Evolutionary conservation across 2,797 vertebrate species (phyloP).

Genomic region (Calcarius lapponicus): DNA sequence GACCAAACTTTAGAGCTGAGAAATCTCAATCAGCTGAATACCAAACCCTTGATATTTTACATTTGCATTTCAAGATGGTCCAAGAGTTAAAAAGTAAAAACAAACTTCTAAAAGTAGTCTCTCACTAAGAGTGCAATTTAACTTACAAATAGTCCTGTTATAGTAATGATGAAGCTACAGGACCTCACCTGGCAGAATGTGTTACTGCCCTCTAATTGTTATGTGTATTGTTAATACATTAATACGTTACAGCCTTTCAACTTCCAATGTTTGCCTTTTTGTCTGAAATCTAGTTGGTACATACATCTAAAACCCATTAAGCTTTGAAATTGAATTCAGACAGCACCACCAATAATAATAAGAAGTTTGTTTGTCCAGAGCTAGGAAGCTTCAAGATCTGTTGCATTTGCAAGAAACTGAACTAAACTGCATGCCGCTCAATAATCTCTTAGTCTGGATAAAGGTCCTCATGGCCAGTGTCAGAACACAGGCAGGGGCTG

Average conservation of each 20-base stretch:
- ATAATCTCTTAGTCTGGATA: background rate
- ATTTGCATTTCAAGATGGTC: background rate
- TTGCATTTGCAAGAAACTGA: background rate
- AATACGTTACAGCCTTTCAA: background rate
- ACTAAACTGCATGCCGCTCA: background rate
- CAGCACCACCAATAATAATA: background rate
- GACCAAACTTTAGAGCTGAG: background rate
- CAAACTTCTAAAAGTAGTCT: background rate
- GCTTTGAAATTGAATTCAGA: background rate
- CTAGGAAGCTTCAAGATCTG: background rate
- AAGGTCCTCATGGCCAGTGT: background rate
- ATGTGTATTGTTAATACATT: background rate
- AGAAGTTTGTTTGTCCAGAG: background rate
- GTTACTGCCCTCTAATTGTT: background rate
- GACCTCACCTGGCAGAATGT: background rate
- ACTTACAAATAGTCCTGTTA: background rate
- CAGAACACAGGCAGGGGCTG: accelerated
- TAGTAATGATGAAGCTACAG: background rate
- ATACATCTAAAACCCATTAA: background rate
- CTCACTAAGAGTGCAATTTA: background rate
- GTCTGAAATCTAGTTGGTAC: background rate
- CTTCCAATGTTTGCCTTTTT: background rate
- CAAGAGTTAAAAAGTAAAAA: background rate
- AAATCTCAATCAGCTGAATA: background rate
- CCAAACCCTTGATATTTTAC: background rate